These are phyloP conservation scores for Hemitrygon akajei DNA, from an alignment of 2,797 vertebrate species.

Conservation along the genomic window DNA sequence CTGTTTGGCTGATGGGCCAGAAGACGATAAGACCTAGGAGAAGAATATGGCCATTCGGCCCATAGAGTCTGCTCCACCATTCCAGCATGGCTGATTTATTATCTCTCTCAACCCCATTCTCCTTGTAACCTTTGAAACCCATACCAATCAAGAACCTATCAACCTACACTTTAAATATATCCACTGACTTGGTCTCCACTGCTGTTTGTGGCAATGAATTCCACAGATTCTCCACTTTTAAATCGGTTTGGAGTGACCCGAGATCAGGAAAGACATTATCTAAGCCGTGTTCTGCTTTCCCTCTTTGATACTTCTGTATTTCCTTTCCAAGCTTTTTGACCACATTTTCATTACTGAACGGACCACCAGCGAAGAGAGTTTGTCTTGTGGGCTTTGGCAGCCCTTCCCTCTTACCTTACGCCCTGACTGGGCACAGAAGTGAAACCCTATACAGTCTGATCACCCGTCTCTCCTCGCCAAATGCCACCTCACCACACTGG, in stretches of 20 bases:
- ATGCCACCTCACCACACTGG: background rate
- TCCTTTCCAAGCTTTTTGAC: background rate
- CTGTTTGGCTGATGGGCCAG: background rate
- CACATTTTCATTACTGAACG: background rate
- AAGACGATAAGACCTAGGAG: too few species aligned
- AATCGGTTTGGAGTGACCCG: too few species aligned
- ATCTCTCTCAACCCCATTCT: too few species aligned
- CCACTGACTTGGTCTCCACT: too few species aligned
- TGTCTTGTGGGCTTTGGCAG: background rate
- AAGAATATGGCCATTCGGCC: too few species aligned
- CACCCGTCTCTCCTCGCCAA: background rate
- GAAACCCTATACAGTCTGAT: background rate
- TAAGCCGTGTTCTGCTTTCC: background rate
- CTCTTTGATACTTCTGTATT: background rate
- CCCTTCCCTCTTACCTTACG: background rate
- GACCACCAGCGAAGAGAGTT: background rate
- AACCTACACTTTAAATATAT: too few species aligned
- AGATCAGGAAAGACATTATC: background rate
- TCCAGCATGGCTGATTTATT: too few species aligned
- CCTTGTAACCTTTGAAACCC: too few species aligned
- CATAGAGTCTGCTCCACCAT: too few species aligned
- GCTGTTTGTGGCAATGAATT: too few species aligned
- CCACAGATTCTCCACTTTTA: background rate
- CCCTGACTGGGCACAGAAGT: background rate
- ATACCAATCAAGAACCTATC: too few species aligned